Base-by-base conservation (phyloP, 2,113 vertebrate species). In the Seriola quinqueradiata region DNA sequence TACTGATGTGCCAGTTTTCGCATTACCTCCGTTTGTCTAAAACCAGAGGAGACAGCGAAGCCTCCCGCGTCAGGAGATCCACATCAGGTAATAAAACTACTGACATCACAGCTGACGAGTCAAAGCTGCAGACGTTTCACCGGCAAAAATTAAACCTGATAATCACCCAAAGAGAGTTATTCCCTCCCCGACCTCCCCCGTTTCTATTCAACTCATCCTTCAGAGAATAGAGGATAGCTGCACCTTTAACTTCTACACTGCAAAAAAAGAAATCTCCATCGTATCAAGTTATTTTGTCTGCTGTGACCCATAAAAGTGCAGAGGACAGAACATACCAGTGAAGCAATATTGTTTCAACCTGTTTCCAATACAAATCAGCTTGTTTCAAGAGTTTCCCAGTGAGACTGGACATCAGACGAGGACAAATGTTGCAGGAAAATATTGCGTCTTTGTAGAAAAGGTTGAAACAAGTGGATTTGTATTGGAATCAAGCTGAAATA, bases 181-280 rank as follows among this genome's bases (percentile, higher is more conserved):
- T 50, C 6, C 8, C 58, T 19, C 38, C 38, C 48, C 12, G 21
- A 65, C 7, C 40, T 40, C 25, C 44, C 50, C 36, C 70, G 38
- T 19, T 70, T 69, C 70, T 46, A 88, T 70, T 61, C 68, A 65
- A 68, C 73, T 75, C 78, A 52, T 84, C 72, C 71, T 71, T 46
- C 32, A 11, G 50, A 57, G 58, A 67, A 1, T 0, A 13, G 54
- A 63, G 48, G 69, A 2, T 5, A n/a, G 60, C 68, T 63, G 32
- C 17, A 48, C 17, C 38, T 82, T 50, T 8, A 32, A 21, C 44
- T 16, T 61, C 13, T 46, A 25, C 38, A 14, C 32, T 60, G 40
- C 4, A 11, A 60, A 60, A 21, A 60, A 59, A 60, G 32, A 36
- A 23, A 28, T 28, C 36, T 44, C 14, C 46, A 7, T 25, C 7